A percentile compares a stretch with the other conserved stretches of the same genome.
These are phyloP conservation scores for Otus scops DNA, from an alignment of 2,797 vertebrate species.

Conservation along the genomic window DNA sequence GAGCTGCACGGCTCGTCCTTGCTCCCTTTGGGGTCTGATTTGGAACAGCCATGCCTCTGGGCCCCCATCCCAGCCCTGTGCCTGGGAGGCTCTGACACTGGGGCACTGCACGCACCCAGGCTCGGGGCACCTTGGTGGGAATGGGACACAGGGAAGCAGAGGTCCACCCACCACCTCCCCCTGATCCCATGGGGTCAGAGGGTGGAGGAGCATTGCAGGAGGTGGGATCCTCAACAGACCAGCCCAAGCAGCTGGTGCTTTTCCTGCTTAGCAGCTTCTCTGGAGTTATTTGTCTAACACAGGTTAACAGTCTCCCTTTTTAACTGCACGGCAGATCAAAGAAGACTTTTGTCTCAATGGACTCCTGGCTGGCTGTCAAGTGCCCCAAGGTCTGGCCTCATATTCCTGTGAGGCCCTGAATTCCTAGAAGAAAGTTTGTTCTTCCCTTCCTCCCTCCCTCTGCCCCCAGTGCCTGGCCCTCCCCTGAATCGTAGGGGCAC, in stretches of 20 bases:
- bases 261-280: slow-evolving; percentile 50
- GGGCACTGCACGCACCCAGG: accelerated
- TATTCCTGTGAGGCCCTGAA: slow-evolving; percentile 5
- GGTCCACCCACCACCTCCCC: not conserved
- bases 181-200: not conserved
- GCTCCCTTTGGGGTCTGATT: not conserved
- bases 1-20: not conserved
- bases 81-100: not conserved
- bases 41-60: not conserved
- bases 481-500: not conserved
- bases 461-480: not conserved
- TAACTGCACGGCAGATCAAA: slow-evolving; percentile 71
- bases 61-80: not conserved
- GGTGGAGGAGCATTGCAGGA: not conserved
- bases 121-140: not conserved
- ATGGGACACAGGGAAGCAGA: not conserved
- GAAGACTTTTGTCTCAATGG: slow-evolving; percentile 63
- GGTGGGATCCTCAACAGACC: not conserved
- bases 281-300: slow-evolving; percentile 52
- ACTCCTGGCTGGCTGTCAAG: slow-evolving; percentile 64
- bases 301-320: slow-evolving; percentile 75
- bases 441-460: not conserved
- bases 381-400: slow-evolving; percentile 33
- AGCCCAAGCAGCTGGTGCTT: not conserved
- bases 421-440: slow-evolving; percentile 48